Conservation (phyloP, 2,888 invertebrate genomes). For the Troglohyphantes excavatus region DNA sequence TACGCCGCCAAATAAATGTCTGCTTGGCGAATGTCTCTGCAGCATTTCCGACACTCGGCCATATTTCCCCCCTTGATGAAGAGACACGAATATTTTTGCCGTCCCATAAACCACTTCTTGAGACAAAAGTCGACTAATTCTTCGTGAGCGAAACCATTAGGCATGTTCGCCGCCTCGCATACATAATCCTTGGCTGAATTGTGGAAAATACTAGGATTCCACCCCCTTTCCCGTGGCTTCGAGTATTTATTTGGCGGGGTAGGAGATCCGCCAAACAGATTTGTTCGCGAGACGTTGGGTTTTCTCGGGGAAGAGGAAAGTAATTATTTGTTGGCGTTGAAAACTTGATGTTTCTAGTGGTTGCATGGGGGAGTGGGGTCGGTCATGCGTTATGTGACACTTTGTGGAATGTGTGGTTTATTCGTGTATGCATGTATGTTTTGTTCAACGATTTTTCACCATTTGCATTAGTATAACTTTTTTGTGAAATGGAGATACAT, state of each 20-base stretch:
- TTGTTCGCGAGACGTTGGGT: conserved; percentile 26
- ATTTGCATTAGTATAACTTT: no score
- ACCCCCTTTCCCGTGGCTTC: not conserved
- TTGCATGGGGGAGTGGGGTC: not conserved
- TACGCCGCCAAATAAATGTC: conserved; percentile 69
- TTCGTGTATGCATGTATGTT: not conserved
- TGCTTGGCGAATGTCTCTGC: conserved; percentile 60
- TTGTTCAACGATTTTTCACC: not conserved
- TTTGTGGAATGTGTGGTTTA: not conserved
- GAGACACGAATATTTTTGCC: conserved; percentile 74
- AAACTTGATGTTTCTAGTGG: conserved; percentile 13
- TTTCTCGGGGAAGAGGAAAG: conserved; percentile 1
- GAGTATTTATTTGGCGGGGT: conserved; percentile 31
- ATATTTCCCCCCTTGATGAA: conserved; percentile 73
- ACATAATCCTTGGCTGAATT: conserved; percentile 46
- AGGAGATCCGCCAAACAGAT: conserved; percentile 17
- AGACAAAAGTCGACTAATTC: conserved; percentile 71
- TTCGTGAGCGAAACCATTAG: conserved; percentile 73
- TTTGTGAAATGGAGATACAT: no score
- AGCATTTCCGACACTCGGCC: conserved; percentile 66
- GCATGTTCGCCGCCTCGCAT: conserved; percentile 52
- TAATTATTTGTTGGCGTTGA: conserved; percentile 26
- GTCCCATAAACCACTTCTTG: conserved; percentile 35
- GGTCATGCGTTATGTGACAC: not conserved
- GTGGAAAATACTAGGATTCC: conserved; percentile 20